Evolutionary conservation across 2,888 invertebrate species (phyloP), one percentile per base, ranked within the genome.

Genomic region (Perizoma affinitatum): DNA sequence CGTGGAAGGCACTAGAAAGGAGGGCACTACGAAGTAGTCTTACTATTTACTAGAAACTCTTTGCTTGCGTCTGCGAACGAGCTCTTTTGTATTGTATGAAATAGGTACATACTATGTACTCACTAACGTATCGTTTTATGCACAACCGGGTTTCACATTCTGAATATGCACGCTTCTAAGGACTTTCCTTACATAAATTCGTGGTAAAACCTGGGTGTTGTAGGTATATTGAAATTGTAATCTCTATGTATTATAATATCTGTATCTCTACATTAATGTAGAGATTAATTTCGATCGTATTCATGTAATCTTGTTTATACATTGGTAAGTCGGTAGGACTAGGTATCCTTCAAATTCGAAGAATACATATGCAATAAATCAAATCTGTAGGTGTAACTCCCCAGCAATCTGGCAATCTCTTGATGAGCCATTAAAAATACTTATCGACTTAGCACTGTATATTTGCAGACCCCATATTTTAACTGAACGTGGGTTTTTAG

Each of bases 21-120:
- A 83, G 83, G 76, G 80, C 78, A 82, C 80, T 86, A 83, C 78
- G 78, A 71, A 75, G 72, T 79, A 78, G 76, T 74, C 80, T 78
- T 75, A 74, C 75, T 76, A 79, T 71, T 50, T 47, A 44, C 55
- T 53, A 54, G 54, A 64, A 60, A 61, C 38, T 50, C 56, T 59
- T 49, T 41, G 48, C 48, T n/a, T n/a, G 49, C 56, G 51, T 58
- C 42, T 64, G 45, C 41, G 35, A 58, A 53, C 33, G 46, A 51
- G 48, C 9, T 59, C 57, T 52, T 54, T 61, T 62, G 52, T 59
- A 41, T 48, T 34, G 43, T 22, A 49, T 22, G 9, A 53, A 35
- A 34, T 36, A 22, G 36, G 8, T 42, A 36, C 11, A 1, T 22
- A 22, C 22, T 22, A 1, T 22, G 48, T 52, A 49, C 11, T 9